Conservation (phyloP, 2,113 vertebrate genomes). For the Pachypanchax playfairii region DNA sequence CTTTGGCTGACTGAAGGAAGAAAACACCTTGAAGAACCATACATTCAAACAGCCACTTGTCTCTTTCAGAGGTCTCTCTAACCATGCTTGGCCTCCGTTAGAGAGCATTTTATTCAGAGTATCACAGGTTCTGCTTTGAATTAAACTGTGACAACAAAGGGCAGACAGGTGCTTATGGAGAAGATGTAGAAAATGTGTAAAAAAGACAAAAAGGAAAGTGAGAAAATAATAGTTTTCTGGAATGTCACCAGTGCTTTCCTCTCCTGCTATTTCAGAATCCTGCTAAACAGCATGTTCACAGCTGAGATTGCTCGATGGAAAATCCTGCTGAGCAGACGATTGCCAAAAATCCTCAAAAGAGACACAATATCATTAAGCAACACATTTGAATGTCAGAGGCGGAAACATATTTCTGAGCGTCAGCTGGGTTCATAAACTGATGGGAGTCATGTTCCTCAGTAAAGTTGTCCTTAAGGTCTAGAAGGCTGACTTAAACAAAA, state of each 20-base stretch:
- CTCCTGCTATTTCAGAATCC: conserved; percentile 26
- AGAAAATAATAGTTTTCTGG: conserved; percentile 1
- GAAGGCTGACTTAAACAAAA: conserved; percentile 7
- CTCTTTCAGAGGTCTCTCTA: conserved; percentile 53
- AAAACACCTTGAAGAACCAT: conserved; percentile 76
- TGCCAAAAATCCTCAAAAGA: conserved; percentile 61
- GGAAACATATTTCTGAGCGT: conserved; percentile 28
- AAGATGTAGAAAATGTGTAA: conserved; percentile 3
- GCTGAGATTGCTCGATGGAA: conserved; percentile 46
- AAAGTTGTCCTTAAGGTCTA: conserved; percentile 17
- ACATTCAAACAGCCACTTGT: conserved; percentile 61
- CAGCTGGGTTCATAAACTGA: conserved; percentile 22
- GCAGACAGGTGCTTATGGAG: neutral
- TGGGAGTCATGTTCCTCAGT: conserved; percentile 12
- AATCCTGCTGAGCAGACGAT: conserved; percentile 44
- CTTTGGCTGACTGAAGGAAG: conserved; percentile 65
- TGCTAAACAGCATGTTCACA: conserved; percentile 15
- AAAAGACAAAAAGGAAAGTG: neutral
- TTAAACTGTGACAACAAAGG: conserved; percentile 20
- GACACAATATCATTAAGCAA: conserved; percentile 57
- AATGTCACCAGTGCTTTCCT: conserved; percentile 3
- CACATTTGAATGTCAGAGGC: conserved; percentile 32
- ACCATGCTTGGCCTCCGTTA: conserved; percentile 57
- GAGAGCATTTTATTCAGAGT: conserved; percentile 15
- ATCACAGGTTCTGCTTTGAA: conserved; percentile 27